phyloP scores from a whole-genome alignment of 1,140 invertebrate species.

The Caerostris extrusa region DNA sequence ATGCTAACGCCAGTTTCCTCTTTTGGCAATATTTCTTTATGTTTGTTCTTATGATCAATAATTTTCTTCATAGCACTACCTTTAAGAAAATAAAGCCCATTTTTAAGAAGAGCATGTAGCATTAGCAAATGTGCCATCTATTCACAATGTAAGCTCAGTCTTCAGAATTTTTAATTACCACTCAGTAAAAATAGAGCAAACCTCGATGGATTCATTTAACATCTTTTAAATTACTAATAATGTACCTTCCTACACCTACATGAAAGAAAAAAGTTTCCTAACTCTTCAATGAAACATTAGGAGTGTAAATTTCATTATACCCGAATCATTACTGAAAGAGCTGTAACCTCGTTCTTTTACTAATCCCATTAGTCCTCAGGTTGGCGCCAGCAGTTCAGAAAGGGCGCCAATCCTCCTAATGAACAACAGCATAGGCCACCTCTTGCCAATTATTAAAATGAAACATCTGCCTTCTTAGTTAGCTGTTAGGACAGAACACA shows the following conservation, averaged over 20 bases:
- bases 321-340: constrained; percentile 17
- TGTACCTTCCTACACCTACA: background rate
- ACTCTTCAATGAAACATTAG: background rate
- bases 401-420: background rate
- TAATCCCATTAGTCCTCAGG: background rate
- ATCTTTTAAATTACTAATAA: background rate
- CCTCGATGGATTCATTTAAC: background rate
- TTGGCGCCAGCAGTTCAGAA: background rate
- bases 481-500: background rate
- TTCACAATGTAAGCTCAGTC: too few relatives aligned
- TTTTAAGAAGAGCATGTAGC: too few relatives aligned
- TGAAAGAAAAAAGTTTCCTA: background rate
- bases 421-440: background rate
- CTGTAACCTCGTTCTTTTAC: constrained; percentile 7
- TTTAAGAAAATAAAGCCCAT: too few relatives aligned
- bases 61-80: too few relatives aligned
- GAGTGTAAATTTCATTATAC: constrained; percentile 44
- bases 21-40: too few relatives aligned
- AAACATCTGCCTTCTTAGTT: constrained; percentile 21
- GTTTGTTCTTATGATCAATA: too few relatives aligned
- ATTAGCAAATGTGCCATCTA: too few relatives aligned
- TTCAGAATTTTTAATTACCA: too few relatives aligned
- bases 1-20: too few relatives aligned
- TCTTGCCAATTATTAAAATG: constrained; percentile 3
- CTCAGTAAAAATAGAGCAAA: background rate